These are phyloP conservation scores for Philereme vetulata DNA, from an alignment of 2,888 invertebrate species.

Conservation along the genomic window DNA sequence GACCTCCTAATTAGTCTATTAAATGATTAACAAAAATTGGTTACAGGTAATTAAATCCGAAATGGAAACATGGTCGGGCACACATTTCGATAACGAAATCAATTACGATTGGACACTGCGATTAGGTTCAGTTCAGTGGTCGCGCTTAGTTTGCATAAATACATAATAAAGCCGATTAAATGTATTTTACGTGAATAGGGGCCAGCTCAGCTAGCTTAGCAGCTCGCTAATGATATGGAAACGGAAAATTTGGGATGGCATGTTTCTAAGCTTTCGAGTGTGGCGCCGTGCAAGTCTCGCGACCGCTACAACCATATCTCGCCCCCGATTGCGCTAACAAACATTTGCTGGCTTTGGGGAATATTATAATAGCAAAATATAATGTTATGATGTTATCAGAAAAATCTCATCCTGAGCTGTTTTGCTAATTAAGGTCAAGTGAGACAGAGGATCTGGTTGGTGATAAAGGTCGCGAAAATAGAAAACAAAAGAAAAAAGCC, in stretches of 20 bases:
- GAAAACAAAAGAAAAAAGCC: too few relatives aligned
- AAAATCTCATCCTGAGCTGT: too few relatives aligned
- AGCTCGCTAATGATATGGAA: conserved; percentile 59
- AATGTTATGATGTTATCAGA: too few relatives aligned
- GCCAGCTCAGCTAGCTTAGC: neutral
- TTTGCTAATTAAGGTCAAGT: too few relatives aligned
- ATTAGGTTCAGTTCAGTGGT: conserved; percentile 57
- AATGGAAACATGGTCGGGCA: conserved; percentile 47
- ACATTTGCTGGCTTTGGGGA: too few relatives aligned
- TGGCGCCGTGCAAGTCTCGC: conserved; percentile 54
- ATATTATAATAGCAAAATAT: too few relatives aligned
- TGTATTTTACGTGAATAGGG: conserved; percentile 55
- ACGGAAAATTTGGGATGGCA: conserved; percentile 60
- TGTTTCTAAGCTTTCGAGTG: conserved; percentile 51
- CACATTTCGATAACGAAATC: conserved; percentile 57
- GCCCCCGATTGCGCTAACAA: conserved; percentile 4
- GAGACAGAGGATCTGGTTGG: too few relatives aligned
- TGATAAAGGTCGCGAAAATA: too few relatives aligned
- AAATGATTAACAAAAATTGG: conserved; percentile 45
- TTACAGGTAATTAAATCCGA: conserved; percentile 45
- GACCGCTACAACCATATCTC: conserved; percentile 23
- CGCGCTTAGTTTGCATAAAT: conserved; percentile 64
- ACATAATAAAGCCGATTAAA: conserved; percentile 58
- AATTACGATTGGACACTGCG: conserved; percentile 56
- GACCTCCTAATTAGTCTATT: conserved; percentile 43